phyloP scores from a whole-genome alignment of 2,888 invertebrate species.

The Ceramica pisi region DNA sequence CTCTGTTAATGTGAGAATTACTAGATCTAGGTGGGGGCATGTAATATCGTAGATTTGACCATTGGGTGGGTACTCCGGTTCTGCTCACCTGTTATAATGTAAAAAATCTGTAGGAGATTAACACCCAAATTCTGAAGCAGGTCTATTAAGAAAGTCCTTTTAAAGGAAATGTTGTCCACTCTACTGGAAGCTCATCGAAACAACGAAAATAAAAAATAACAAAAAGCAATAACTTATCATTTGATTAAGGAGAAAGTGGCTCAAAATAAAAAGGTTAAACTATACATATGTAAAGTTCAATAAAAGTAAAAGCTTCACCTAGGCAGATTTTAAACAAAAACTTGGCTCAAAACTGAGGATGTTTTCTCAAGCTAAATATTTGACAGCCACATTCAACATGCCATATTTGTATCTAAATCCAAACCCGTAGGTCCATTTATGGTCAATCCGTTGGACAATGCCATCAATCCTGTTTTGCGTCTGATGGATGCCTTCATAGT shows the following conservation, averaged over 20 bases:
- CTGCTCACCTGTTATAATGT: background rate
- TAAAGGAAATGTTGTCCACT: too few relatives aligned
- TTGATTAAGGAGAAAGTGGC: too few relatives aligned
- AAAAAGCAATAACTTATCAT: too few relatives aligned
- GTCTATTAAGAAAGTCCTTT: background rate
- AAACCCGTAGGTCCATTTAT: constrained; percentile 27
- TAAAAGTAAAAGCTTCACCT: background rate
- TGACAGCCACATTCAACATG: constrained; percentile 14
- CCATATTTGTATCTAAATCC: constrained; percentile 50
- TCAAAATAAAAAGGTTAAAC: too few relatives aligned
- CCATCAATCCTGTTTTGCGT: constrained; percentile 67
- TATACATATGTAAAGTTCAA: too few relatives aligned
- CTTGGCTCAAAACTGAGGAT: background rate
- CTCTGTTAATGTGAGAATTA: background rate
- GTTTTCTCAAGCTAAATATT: constrained; percentile 6
- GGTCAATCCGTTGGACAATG: constrained; percentile 41
- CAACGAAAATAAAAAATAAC: too few relatives aligned
- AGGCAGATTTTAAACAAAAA: background rate
- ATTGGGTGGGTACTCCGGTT: background rate
- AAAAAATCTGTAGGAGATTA: background rate
- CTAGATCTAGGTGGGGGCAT: background rate
- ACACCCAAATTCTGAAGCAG: too few relatives aligned
- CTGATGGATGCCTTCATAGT: constrained; percentile 68
- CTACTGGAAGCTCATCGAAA: too few relatives aligned
- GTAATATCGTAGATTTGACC: background rate